These are phyloP conservation scores for Halisarca cf. caerulea DNA, from an alignment of 37 sponge, comb jelly and placozoan species.

Conservation along the genomic window DNA sequence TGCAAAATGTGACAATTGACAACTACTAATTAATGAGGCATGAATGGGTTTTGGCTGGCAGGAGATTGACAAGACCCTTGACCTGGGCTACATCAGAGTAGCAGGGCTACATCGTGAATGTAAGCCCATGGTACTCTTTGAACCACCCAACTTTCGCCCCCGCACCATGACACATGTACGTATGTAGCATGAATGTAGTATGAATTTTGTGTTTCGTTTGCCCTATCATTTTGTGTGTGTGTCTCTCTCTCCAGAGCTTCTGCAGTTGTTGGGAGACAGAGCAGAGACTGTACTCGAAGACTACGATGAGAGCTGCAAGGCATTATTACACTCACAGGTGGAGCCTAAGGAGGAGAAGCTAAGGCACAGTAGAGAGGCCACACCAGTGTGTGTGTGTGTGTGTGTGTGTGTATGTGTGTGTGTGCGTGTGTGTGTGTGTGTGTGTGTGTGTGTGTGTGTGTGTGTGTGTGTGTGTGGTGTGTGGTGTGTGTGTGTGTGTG, in stretches of 20 bases:
- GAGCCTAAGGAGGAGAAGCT: background rate
- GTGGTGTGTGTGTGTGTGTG: too few species aligned
- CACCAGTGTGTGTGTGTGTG: slow-evolving; percentile 4
- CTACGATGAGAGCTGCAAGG: slow-evolving; percentile 39
- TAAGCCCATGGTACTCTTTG: too few species aligned
- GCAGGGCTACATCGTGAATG: too few species aligned
- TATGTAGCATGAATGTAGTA: background rate
- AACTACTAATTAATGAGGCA: too few species aligned
- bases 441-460: background rate
- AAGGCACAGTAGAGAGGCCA: background rate
- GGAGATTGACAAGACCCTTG: too few species aligned
- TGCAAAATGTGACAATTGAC: too few species aligned
- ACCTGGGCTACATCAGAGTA: too few species aligned
- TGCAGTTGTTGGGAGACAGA: slow-evolving; percentile 37
- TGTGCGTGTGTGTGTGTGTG: slow-evolving; percentile 1
- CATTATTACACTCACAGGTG: background rate
- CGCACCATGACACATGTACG: background rate
- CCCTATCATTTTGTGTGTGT: background rate
- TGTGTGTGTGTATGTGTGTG: background rate
- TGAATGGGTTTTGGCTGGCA: too few species aligned
- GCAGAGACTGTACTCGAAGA: slow-evolving; percentile 55
- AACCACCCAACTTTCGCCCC: background rate
- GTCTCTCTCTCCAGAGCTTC: slow-evolving; percentile 34
- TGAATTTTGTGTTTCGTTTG: too few species aligned
- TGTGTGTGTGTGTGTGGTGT: background rate